Base-by-base conservation (phyloP, 2,888 invertebrate genomes). In the Caenorhabditis sp. region DNA sequence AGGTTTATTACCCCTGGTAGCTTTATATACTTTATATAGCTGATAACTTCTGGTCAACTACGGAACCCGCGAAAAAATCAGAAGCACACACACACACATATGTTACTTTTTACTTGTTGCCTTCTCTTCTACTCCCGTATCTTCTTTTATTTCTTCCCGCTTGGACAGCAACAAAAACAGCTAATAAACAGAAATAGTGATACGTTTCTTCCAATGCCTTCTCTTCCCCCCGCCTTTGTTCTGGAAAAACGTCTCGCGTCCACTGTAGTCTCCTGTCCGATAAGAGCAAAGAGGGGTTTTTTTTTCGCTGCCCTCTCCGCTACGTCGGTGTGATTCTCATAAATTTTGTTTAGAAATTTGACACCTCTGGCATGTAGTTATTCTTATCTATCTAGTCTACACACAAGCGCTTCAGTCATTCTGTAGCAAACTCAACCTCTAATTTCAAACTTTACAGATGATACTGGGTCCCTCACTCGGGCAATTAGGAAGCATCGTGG, bases 381-480 rank as follows among this genome's bases (percentile, higher is more conserved):
- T 22, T 72, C 38, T 72, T 47, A 47, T 59, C 72, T n/a, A n/a
- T n/a, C n/a, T n/a, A n/a, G n/a, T n/a, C n/a, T n/a, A n/a, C n/a
- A n/a, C n/a, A n/a, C n/a, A n/a, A n/a, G n/a, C n/a, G n/a, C n/a
- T n/a, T n/a, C n/a, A n/a, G n/a, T n/a, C n/a, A n/a, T n/a, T n/a
- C n/a, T n/a, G n/a, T n/a, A n/a, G n/a, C n/a, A n/a, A n/a, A n/a
- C n/a, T n/a, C n/a, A n/a, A n/a, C n/a, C n/a, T n/a, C n/a, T n/a
- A n/a, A n/a, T n/a, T 28, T 58, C 58, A 7, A 19, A 26, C 69
- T 82, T 51, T n/a, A n/a, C 76, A 84, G 84, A 84, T 84, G 84
- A 80, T 84, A 28, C 63, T 84, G 28, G 84, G 80, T 19, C 80
- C 80, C 10, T 73, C 84, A 28, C 49, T 84, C 44, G 84, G 80